Evolutionary conservation across 2,113 vertebrate genomes (phyloP), one percentile per base, ranked within the genome.

Genomic region (Acanthisitta chloris): DNA sequence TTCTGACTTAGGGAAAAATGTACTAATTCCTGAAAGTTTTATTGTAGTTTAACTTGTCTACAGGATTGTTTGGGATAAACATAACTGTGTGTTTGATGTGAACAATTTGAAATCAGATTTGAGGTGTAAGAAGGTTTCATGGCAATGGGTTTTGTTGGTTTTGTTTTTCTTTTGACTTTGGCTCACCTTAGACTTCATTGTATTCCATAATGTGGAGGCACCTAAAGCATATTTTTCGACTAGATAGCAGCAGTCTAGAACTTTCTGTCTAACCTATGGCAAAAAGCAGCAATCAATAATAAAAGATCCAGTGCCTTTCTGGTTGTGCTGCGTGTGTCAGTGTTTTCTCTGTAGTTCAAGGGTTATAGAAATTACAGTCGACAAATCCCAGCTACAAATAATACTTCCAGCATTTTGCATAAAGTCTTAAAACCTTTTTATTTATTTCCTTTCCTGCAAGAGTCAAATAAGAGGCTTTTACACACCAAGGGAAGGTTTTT

Each of bases 331-430:
- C 42, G 23, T 84, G 64, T 43, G 42, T 15, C 46, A 46, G 90
- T 84, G 67, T 95, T 90, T 96, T 91, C 88, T 88, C 82, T 78
- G 62, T 42, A 62, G 88, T 95, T 93, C 96, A 96, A 81, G 96
- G 94, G 94, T 81, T 80, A 66, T 54, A 55, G 91, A 88, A 97
- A 96, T 96, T 84, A 67, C 11, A 88, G 88, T 55, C 92, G 93
- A 94, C 93, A 94, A 96, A 97, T 92, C 91, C 88, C 83, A 90
- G 92, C 90, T 92, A 52, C 94, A 90, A 95, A 88, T 92, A 90
- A 74, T 57, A 79, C 54, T 76, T 83, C 55, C 34, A 58, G 86
- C 76, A 88, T 95, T 97, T 97, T 97, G 91, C 94, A 96, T 96
- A 67, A 97, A 86, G 61, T 54, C 86, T 90, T 71, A 97, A 97